Conservation (phyloP, 2,113 vertebrate species). For the Rhegmatorhina hoffmannsi region DNA sequence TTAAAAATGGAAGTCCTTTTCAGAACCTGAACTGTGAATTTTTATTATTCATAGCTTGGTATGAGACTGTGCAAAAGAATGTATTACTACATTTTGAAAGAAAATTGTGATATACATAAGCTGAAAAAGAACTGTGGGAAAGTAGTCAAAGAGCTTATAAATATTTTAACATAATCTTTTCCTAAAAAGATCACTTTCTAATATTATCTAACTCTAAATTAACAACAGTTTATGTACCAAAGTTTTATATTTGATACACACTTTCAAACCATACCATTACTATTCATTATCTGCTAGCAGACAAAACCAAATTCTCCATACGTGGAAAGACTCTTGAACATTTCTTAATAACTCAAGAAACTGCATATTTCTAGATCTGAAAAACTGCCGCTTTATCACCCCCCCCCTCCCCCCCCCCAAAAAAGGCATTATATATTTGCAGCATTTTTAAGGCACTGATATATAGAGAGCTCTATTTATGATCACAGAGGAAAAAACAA, state of each 20-base stretch:
- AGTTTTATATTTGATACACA: neutral
- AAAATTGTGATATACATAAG: neutral
- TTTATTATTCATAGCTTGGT: constrained; percentile 16
- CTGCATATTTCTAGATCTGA: neutral
- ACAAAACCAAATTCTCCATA: neutral
- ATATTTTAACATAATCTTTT: neutral
- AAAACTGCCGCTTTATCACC: neutral
- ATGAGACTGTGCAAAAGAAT: constrained; percentile 27
- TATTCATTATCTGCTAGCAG: neutral
- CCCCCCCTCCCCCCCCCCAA: too few species aligned
- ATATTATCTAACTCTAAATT: neutral
- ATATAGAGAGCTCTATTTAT: neutral
- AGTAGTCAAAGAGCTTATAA: neutral
- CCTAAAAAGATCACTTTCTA: neutral
- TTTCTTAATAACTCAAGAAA: neutral
- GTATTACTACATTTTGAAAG: constrained; percentile 27
- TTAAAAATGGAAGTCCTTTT: constrained; percentile 37
- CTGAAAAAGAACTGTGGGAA: neutral
- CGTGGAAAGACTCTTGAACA: neutral
- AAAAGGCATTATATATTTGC: neutral
- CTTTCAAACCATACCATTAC: neutral
- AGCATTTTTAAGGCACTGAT: neutral
- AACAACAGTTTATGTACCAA: neutral
- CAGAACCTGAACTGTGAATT: neutral
- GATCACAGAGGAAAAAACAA: neutral